Percentiles rank a stretch among this genome's conserved stretches.
phyloP scores from a whole-genome alignment of 2,113 vertebrate species.

The Oreochromis spilurus region DNA sequence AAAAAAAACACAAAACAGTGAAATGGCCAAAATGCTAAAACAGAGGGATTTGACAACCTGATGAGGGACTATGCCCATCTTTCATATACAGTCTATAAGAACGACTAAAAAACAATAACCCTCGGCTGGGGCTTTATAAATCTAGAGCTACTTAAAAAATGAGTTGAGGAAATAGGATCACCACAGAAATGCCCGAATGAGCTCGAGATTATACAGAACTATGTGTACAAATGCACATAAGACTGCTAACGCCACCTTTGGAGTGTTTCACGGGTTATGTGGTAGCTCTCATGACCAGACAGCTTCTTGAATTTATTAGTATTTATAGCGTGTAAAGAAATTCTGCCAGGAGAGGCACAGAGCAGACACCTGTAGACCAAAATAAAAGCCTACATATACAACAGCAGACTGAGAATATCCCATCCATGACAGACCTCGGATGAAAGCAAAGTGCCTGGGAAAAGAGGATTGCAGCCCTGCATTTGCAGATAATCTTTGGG shows the following conservation, averaged over 20 bases:
- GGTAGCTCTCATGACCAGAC: not conserved
- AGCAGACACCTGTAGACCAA: not conserved
- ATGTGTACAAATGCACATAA: not conserved
- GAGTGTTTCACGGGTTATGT: not conserved
- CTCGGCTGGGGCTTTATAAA: not conserved
- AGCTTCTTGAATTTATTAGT: not conserved
- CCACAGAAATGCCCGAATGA: not conserved
- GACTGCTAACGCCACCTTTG: not conserved
- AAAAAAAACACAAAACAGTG: rapidly evolving
- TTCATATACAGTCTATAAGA: not conserved
- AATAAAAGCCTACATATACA: not conserved
- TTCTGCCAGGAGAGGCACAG: not conserved
- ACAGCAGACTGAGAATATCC: constrained; percentile 7
- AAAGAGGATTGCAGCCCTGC: constrained; percentile 67
- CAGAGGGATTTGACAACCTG: not conserved
- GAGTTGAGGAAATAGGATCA: not conserved
- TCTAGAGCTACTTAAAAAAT: not conserved
- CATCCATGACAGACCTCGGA: constrained; percentile 24
- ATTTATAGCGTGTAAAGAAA: not conserved
- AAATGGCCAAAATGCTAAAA: not conserved
- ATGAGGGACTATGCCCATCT: not conserved
- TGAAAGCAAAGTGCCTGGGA: constrained; percentile 38
- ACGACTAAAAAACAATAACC: not conserved
- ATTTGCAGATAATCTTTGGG: constrained; percentile 66
- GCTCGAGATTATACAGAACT: not conserved